Conservation (phyloP, 2,888 invertebrate species). For the Amaurobius ferox region DNA sequence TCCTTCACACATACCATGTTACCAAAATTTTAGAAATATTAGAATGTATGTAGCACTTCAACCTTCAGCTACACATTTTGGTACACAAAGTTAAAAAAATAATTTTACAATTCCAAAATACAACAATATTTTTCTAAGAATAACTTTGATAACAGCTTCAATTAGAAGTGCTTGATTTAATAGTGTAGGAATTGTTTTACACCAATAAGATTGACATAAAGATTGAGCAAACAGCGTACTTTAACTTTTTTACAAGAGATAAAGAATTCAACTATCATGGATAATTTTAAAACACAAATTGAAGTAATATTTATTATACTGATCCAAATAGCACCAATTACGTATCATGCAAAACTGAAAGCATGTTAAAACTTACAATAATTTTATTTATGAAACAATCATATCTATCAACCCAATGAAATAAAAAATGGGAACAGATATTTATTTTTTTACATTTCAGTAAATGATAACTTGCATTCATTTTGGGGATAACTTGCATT, state of each 20-base stretch:
- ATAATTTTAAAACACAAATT: background rate
- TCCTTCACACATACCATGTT: background rate
- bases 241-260: background rate
- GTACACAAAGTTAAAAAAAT: slow-evolving; percentile 13
- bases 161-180: background rate
- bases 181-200: slow-evolving; percentile 1
- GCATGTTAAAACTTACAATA: background rate
- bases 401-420: too few relatives aligned
- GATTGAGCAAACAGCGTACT: background rate
- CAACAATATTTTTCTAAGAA: slow-evolving; percentile 4
- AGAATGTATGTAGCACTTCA: background rate
- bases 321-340: slow-evolving; percentile 10
- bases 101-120: slow-evolving; percentile 9
- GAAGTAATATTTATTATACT: background rate
- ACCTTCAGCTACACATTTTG: background rate
- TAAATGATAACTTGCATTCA: too few relatives aligned
- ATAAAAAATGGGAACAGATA: too few relatives aligned
- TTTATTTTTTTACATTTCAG: too few relatives aligned
- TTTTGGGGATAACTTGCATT: too few relatives aligned
- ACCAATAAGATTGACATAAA: slow-evolving; percentile 9
- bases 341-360: background rate
- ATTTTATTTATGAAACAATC: too few relatives aligned
- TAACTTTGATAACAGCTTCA: slow-evolving; percentile 15
- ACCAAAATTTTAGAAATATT: background rate
- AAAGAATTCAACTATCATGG: too few relatives aligned